phyloP scores from a whole-genome alignment of 2,113 vertebrate genomes.

The Austrofundulus limnaeus region DNA sequence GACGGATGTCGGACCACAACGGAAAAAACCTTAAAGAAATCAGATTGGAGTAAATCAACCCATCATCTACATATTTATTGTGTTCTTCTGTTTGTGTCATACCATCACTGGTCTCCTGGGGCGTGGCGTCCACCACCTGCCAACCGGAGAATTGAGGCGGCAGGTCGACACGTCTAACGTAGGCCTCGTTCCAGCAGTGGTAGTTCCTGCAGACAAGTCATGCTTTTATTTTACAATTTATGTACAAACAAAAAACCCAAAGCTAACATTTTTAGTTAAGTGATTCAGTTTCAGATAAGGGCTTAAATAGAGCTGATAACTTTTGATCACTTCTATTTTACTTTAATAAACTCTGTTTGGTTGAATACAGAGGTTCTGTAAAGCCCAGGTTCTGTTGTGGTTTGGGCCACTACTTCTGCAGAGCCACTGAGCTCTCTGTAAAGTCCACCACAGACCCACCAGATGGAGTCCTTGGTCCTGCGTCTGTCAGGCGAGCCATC shows the following conservation, averaged over 20 bases:
- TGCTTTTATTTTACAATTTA: neutral
- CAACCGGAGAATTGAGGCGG: constrained; percentile 80
- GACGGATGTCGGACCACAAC: constrained; percentile 90
- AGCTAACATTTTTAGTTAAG: too few relatives aligned
- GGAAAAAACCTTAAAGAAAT: constrained; percentile 81
- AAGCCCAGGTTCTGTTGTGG: too few relatives aligned
- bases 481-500: constrained; percentile 78
- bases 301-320: too few relatives aligned
- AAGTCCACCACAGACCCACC: too few relatives aligned
- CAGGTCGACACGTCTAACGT: constrained; percentile 83
- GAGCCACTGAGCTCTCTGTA: too few relatives aligned
- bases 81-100: constrained; percentile 5
- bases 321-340: too few relatives aligned
- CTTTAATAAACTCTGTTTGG: too few relatives aligned
- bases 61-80: neutral
- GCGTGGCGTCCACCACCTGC: constrained; percentile 93
- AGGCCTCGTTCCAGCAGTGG: constrained; percentile 95
- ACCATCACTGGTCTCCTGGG: constrained; percentile 96
- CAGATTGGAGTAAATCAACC: neutral
- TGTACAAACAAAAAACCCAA: too few relatives aligned
- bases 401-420: too few relatives aligned
- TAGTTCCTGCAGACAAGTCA: constrained; percentile 84
- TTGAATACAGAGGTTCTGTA: too few relatives aligned
- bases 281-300: too few relatives aligned
- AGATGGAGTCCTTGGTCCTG: constrained; percentile 86